Base-by-base conservation (phyloP, 1,140 invertebrate genomes). In the Lordiphosa collinella region DNA sequence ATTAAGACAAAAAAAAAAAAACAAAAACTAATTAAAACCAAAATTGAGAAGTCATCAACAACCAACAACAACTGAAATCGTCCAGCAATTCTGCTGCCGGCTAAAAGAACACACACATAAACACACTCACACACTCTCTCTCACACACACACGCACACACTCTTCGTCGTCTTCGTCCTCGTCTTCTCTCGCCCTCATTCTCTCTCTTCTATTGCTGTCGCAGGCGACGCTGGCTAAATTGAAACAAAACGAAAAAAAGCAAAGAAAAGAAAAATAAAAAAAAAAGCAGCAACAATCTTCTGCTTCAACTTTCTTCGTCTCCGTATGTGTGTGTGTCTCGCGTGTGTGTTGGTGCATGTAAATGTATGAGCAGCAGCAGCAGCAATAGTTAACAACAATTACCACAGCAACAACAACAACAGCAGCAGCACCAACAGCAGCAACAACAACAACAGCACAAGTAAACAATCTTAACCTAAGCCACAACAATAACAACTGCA, bases 291-390 rank as follows among this genome's bases (percentile, higher is more conserved):
- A 49, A 49, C 60, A 50, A 66, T 66, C 63, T 66, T 66, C 62
- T 64, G 63, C 63, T 66, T 66, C 53, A 58, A 66, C 40, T 66
- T 66, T 66, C 63, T 66, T 66, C 62, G 63, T 66, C 63, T 66
- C 63, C 63, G 63, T 66, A 66, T 69, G 67, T 43, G 54, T 79
- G 74, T 68, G 66, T 66, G 61, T 37, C 52, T 67, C 66, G 66
- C 58, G 59, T 60, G 66, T 84, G 72, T 62, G 54, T 63, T 63
- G 74, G 70, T 79, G 74, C 57, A 34, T 52, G 47, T 74, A 48
- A 56, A 68, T 74, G 71, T 74, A 50, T 74, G 55, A 71, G 73
- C 66, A 50, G 11, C 53, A 62, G 38, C 48, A 53, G 18, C 37
- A 59, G 34, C 50, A 54, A 36, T 36, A 61, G 13, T 38, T 52